Conservation (phyloP, 2,113 vertebrate species). For the Microtus richardsoni region DNA sequence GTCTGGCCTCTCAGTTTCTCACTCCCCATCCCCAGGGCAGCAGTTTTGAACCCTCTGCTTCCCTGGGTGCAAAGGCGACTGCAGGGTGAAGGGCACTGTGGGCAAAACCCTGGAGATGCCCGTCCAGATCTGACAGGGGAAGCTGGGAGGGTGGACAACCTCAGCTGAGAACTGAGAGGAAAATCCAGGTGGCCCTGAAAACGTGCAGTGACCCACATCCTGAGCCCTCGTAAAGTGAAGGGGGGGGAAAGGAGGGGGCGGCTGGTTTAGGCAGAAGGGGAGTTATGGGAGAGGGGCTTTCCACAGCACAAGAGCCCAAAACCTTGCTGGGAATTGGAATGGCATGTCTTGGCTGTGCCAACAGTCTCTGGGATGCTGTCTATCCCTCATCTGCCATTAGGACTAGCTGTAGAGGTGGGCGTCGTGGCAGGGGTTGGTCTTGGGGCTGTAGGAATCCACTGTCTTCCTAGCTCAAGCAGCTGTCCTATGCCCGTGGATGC, state of each 20-base stretch:
- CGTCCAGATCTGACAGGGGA: not conserved
- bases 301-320: not conserved
- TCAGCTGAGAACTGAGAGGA: not conserved
- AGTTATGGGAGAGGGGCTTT: not conserved
- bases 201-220: not conserved
- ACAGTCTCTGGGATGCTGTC: no score
- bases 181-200: not conserved
- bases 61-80: not conserved
- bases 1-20: not conserved
- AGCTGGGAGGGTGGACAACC: not conserved
- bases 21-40: fast-evolving
- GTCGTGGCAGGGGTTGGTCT: no score
- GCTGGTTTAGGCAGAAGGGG: not conserved
- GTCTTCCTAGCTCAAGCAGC: not conserved
- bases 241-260: fast-evolving
- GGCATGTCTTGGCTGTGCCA: not conserved
- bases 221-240: not conserved
- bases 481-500: not conserved
- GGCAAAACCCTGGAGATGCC: not conserved
- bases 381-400: no score
- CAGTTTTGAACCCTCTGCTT: not conserved
- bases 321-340: not conserved
- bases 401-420: fast-evolving
- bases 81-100: not conserved
- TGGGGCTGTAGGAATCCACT: not conserved